Conservation (phyloP, 1,140 invertebrate genomes). For the Bombus balteatus region DNA sequence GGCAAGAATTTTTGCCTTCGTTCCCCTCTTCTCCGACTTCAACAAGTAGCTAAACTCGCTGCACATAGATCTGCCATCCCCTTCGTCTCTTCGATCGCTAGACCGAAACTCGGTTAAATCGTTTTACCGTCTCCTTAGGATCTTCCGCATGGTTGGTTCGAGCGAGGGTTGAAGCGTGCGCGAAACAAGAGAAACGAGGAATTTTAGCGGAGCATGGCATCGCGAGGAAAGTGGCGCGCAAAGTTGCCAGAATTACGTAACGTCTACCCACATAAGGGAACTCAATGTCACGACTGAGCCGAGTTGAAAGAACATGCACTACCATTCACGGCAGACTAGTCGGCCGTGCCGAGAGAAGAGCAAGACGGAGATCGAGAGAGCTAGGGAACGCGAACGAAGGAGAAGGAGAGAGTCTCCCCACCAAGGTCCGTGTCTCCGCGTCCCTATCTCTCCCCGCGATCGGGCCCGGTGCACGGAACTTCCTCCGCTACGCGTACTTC, state of each 20-base stretch:
- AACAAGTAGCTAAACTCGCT: constrained; percentile 17
- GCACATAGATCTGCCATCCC: not conserved
- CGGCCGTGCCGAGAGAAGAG: constrained; percentile 38
- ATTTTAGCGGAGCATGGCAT: not conserved
- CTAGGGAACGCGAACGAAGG: not conserved
- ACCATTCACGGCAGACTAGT: constrained; percentile 52
- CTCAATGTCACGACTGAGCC: constrained; percentile 53
- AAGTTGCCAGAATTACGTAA: constrained; percentile 51
- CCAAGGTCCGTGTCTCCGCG: constrained; percentile 30
- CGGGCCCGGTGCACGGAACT: constrained; percentile 56
- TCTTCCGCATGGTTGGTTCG: not conserved
- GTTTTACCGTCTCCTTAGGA: not conserved
- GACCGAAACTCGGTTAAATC: constrained; percentile 7
- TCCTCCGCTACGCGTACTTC: constrained; percentile 60
- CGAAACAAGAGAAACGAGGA: not conserved
- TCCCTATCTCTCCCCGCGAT: constrained; percentile 57
- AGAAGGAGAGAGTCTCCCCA: not conserved
- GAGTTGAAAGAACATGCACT: constrained; percentile 52
- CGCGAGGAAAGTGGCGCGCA: constrained; percentile 37
- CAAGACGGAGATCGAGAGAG: constrained; percentile 13
- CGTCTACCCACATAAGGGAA: constrained; percentile 46
- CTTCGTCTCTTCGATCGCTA: not conserved
- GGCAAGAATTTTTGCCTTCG: constrained; percentile 24
- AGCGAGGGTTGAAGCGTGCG: constrained; percentile 5
- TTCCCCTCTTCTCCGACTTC: constrained; percentile 3